These are phyloP conservation scores for Seriola aureovittata DNA, from an alignment of 2,113 vertebrate genomes.

Conservation along the genomic window DNA sequence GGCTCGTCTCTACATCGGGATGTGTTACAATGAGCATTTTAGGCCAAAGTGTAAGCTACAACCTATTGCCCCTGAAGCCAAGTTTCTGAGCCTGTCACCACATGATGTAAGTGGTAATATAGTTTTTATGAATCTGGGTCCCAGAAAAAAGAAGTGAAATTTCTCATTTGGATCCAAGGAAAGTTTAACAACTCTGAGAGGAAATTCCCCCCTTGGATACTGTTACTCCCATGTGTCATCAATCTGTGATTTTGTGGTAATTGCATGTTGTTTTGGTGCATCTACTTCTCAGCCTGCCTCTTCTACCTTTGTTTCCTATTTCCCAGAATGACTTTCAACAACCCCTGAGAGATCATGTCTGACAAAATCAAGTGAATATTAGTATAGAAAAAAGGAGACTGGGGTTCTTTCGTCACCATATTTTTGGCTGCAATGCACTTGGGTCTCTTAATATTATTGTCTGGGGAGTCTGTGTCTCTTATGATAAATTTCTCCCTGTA, in stretches of 20 bases:
- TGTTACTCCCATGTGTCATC: constrained; percentile 24
- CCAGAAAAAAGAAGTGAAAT: constrained; percentile 25
- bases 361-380: constrained; percentile 31
- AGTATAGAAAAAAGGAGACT: constrained; percentile 36
- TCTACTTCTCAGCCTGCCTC: constrained; percentile 3
- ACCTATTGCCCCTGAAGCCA: constrained; percentile 15
- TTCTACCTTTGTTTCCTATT: constrained; percentile 23
- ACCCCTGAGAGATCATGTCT: constrained; percentile 1
- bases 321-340: constrained; percentile 10
- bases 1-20: constrained; percentile 25
- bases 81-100: constrained; percentile 30
- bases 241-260: constrained; percentile 29
- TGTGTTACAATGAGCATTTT: constrained; percentile 31
- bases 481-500: constrained; percentile 32
- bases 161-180: constrained; percentile 45
- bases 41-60: constrained; percentile 41
- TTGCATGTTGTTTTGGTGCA: constrained; percentile 14
- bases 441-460: constrained; percentile 17
- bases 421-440: constrained; percentile 26
- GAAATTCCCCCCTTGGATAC: constrained; percentile 31
- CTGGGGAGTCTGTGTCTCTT: constrained; percentile 17
- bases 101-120: constrained; percentile 53
- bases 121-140: constrained; percentile 44
- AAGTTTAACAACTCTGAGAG: constrained; percentile 40
- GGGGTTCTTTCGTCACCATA: constrained; percentile 55